Conservation (phyloP, 2,888 invertebrate species). For the Aradus depressus region DNA sequence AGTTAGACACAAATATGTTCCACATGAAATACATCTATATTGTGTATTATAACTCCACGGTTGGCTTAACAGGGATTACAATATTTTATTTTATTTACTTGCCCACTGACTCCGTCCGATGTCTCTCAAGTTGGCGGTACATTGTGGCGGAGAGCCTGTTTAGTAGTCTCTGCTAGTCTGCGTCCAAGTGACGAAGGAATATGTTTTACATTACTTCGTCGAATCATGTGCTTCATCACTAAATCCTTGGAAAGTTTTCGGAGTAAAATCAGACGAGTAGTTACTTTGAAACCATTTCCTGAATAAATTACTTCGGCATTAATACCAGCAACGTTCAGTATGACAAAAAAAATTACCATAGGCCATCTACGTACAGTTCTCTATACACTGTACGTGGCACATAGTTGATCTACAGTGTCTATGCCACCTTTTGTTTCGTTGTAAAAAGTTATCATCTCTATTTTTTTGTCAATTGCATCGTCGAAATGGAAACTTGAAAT, state of each 20-base stretch:
- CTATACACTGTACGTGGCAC: constrained; percentile 27
- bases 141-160: not conserved
- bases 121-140: not conserved
- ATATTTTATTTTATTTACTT: not conserved
- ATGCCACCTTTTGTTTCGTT: constrained; percentile 31
- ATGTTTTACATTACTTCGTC: too few relatives aligned
- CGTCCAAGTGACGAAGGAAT: too few relatives aligned
- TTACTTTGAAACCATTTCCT: too few relatives aligned
- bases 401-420: constrained; percentile 30
- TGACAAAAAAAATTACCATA: constrained; percentile 28
- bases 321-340: constrained; percentile 30
- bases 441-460: constrained; percentile 29
- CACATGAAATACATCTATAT: not conserved
- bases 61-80: not conserved
- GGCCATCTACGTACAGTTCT: constrained; percentile 31
- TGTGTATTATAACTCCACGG: not conserved
- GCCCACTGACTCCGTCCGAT: too few relatives aligned
- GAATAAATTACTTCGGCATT: constrained; percentile 24
- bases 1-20: not conserved
- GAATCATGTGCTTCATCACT: too few relatives aligned
- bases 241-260: too few relatives aligned
- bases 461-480: too few relatives aligned
- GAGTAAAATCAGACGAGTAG: too few relatives aligned
- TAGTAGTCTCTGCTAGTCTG: not conserved
- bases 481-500: too few relatives aligned